Conservation (phyloP, 2,113 vertebrate species). For the Delphinapterus leucas region DNA sequence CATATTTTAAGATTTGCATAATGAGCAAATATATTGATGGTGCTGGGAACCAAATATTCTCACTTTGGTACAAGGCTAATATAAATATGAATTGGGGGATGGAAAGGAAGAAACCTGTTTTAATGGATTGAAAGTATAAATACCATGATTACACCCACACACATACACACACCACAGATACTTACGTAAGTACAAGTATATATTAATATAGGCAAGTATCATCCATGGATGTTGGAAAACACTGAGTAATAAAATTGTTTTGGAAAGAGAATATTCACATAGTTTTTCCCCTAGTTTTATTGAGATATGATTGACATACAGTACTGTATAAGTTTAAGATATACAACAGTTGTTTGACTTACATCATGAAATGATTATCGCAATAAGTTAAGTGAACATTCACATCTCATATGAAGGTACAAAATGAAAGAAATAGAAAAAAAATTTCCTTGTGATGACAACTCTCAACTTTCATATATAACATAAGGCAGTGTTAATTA, state of each 20-base stretch:
- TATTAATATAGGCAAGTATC: neutral
- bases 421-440: neutral
- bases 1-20: neutral
- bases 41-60: neutral
- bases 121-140: neutral
- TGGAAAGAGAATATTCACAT: neutral
- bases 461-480: neutral
- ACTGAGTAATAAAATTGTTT: neutral
- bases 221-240: neutral
- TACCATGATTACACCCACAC: neutral
- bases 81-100: neutral
- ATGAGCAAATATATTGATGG: neutral
- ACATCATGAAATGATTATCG: neutral
- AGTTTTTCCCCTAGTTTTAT: neutral
- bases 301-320: neutral
- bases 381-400: neutral
- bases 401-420: neutral
- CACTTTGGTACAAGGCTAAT: neutral
- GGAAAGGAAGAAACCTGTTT: neutral
- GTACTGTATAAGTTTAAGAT: neutral
- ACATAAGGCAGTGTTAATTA: neutral
- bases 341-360: neutral
- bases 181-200: neutral
- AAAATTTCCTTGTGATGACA: neutral
- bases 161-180: neutral